A percentile compares a stretch with the other conserved stretches of the same genome.
Conservation (phyloP, 2,797 vertebrate genomes). For the Myotis pilosus region DNA sequence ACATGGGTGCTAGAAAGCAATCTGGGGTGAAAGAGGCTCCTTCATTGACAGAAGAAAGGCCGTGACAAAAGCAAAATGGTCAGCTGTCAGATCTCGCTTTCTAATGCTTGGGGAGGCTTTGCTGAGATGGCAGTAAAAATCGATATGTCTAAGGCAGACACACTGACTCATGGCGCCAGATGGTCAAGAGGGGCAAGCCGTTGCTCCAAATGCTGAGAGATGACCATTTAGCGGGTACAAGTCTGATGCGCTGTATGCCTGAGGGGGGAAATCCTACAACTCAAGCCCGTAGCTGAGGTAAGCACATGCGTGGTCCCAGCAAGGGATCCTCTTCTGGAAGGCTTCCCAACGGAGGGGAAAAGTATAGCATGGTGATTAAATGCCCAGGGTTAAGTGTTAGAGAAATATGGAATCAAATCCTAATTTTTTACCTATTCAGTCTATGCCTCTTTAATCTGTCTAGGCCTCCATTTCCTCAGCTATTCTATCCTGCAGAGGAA, state of each 20-base stretch:
- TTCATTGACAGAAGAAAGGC: background rate
- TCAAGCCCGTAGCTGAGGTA: background rate
- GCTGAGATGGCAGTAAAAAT: constrained; percentile 23
- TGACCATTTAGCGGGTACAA: background rate
- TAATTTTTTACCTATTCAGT: background rate
- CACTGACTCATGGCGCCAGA: background rate
- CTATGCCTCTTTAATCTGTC: background rate
- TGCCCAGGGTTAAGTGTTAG: background rate
- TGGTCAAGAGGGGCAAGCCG: constrained; percentile 25
- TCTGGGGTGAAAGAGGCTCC: background rate
- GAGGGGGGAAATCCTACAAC: background rate
- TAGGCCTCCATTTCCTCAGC: background rate
- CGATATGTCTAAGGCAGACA: background rate
- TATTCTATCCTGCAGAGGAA: background rate
- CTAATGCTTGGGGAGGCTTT: background rate
- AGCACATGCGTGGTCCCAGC: background rate
- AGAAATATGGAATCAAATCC: background rate
- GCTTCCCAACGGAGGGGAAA: background rate
- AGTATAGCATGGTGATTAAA: background rate
- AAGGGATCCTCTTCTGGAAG: background rate
- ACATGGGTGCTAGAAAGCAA: background rate
- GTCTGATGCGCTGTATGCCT: background rate
- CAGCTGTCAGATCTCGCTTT: background rate
- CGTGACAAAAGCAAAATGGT: constrained; percentile 6
- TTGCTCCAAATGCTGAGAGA: constrained; percentile 40